Base-by-base conservation (phyloP, 2,888 invertebrate genomes). In the Amiota communis region DNA sequence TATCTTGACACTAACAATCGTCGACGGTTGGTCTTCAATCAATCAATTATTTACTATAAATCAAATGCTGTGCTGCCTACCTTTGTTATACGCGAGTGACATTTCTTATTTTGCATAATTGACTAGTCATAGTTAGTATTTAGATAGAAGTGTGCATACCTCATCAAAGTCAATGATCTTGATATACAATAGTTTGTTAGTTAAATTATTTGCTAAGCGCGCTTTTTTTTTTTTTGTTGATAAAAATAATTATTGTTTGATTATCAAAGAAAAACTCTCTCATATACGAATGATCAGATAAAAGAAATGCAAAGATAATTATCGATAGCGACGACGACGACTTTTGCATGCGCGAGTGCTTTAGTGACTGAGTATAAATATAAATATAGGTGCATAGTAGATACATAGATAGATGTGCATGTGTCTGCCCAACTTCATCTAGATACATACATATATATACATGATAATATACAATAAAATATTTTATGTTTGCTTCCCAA, bases 301-400 rank as follows among this genome's bases (percentile, higher is more conserved):
- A 36, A 36, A 36, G 8, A 36, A 36, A 36, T 2, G 36, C 36
- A 36, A 36, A 36, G 3, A 36, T 36, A 36, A 36, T 36, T 36
- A 36, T 36, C 36, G 6, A 36, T n/a, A n/a, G n/a, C 11, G 1
- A 56, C 56, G 15, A 56, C 17, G 56, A 15, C 17, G n/a, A 56
- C 56, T 13, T n/a, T 53, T 51, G 53, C 53, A 51, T 51, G 53
- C 53, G 53, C 53, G 53, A 51, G 53, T 51, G 53, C 53, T n/a
- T 51, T n/a, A n/a, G 51, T 51, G 23, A 2, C 36, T 36, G 12
- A 8, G 53, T 8, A 0, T 51, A 12, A 12, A 51, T 12, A 51
- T 6, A 51, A 8, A 51, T 36, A 36, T 36, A 36, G 13, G 2
- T 51, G 1, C n/a, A 2, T 51, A 51, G 4, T 13, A 51, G 51